A percentile compares a stretch with the other conserved stretches of the same genome.
These are phyloP conservation scores for Scylla paramamosain DNA, from an alignment of 1,140 invertebrate genomes.

Conservation along the genomic window DNA sequence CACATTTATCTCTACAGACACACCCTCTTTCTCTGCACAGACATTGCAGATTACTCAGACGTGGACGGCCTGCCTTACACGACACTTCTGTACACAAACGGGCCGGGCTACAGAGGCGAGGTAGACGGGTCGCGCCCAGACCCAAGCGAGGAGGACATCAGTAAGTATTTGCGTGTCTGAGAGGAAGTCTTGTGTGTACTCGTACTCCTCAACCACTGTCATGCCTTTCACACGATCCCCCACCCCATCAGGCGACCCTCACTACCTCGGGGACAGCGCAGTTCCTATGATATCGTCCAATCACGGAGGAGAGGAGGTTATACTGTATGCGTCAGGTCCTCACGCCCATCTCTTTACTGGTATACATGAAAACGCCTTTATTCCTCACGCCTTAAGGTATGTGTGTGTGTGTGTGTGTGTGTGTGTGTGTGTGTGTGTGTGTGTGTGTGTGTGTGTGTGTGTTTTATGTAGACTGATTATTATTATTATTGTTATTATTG, in stretches of 20 bases:
- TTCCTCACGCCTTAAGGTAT: slow-evolving; percentile 85
- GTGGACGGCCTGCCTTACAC: slow-evolving; percentile 88
- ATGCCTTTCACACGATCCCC: not conserved
- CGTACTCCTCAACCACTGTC: not conserved
- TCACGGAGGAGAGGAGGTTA: slow-evolving; percentile 94
- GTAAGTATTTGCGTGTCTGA: not conserved
- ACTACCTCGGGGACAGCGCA: slow-evolving; percentile 77
- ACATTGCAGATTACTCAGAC: slow-evolving; percentile 47
- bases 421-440: not conserved
- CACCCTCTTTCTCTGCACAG: not conserved
- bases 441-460: not conserved
- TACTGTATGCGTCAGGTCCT: slow-evolving; percentile 92
- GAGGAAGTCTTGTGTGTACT: not conserved
- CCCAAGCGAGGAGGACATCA: slow-evolving; percentile 35
- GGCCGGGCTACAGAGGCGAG: slow-evolving; percentile 83
- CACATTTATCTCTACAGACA: no score
- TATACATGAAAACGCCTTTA: slow-evolving; percentile 95
- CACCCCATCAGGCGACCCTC: slow-evolving; percentile 58
- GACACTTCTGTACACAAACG: slow-evolving; percentile 90
- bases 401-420: not conserved
- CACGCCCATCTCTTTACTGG: slow-evolving; percentile 93
- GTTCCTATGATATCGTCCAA: slow-evolving; percentile 82
- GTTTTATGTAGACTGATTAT: no score
- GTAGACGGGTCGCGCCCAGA: not conserved
- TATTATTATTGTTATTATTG: not conserved